A percentile compares a stretch with the other conserved stretches of the same genome.
These are phyloP conservation scores for Neolamprologus devosi DNA, from an alignment of 2,113 vertebrate genomes.

Conservation along the genomic window DNA sequence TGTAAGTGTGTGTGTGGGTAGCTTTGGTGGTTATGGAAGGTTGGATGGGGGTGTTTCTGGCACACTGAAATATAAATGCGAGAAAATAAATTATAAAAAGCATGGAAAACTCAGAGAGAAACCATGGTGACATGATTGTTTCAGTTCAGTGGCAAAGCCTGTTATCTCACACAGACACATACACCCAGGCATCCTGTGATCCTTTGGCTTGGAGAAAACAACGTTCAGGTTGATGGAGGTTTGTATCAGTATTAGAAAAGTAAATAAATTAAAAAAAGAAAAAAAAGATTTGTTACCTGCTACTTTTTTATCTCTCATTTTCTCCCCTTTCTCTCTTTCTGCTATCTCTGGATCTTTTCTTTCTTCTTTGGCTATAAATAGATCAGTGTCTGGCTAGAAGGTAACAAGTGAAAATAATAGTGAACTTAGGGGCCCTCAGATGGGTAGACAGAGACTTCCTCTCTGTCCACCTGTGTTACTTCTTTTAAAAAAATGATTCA, in stretches of 20 bases:
- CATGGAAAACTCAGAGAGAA: neutral
- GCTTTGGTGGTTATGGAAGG: neutral
- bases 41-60: neutral
- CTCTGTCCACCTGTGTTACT: neutral
- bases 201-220: slow-evolving; percentile 38
- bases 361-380: neutral
- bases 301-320: neutral
- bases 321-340: neutral
- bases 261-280: neutral
- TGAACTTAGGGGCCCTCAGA: neutral
- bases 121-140: slow-evolving; percentile 33
- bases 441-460: neutral
- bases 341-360: neutral
- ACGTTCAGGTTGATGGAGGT: slow-evolving; percentile 32
- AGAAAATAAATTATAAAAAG: slow-evolving; percentile 56
- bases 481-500: neutral
- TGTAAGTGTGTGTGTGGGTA: neutral
- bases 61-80: slow-evolving; percentile 37
- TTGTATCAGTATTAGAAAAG: slow-evolving; percentile 20
- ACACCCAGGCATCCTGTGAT: slow-evolving; percentile 43
- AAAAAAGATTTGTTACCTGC: slow-evolving; percentile 17
- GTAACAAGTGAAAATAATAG: neutral
- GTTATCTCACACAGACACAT: slow-evolving; percentile 55
- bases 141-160: slow-evolving; percentile 44
- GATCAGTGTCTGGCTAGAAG: neutral